Evolutionary conservation across 2,797 vertebrate genomes (phyloP).

Genomic region (Sternotherus odoratus): DNA sequence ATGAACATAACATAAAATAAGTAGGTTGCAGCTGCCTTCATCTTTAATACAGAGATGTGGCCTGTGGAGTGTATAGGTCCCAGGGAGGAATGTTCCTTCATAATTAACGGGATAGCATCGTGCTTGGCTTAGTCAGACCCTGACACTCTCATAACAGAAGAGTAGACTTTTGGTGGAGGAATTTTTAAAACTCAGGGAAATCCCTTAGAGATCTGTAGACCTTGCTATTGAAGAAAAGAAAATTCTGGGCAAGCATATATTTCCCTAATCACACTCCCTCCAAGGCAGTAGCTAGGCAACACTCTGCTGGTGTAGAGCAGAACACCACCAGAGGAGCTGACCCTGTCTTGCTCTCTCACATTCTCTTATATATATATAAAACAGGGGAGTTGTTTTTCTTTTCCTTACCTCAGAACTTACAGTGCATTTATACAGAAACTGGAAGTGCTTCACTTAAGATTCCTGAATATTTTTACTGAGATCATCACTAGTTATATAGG

Average conservation of each 20-base stretch:
- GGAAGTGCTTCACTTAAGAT: background rate
- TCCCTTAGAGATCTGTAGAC: background rate
- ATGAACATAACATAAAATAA: background rate
- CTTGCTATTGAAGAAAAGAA: background rate
- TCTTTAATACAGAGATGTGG: background rate
- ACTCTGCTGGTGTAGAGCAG: background rate
- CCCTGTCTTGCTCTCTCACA: background rate
- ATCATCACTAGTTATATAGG: background rate
- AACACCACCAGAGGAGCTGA: background rate
- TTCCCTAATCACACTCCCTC: background rate
- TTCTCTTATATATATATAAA: background rate
- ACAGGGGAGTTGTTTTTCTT: background rate
- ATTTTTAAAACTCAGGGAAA: background rate
- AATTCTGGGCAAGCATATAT: background rate
- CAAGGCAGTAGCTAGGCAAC: background rate
- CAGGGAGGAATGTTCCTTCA: background rate
- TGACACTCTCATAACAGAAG: background rate
- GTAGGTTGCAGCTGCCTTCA: background rate
- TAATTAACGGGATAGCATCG: background rate
- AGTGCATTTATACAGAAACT: background rate
- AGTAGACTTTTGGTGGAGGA: background rate
- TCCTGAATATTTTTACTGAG: background rate
- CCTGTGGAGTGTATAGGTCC: background rate
- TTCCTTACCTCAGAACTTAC: background rate
- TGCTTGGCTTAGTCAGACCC: background rate